Percentiles rank a stretch among this genome's conserved stretches.
Evolutionary conservation across 2,797 vertebrate species (phyloP).

Genomic region (Malurus splendens): DNA sequence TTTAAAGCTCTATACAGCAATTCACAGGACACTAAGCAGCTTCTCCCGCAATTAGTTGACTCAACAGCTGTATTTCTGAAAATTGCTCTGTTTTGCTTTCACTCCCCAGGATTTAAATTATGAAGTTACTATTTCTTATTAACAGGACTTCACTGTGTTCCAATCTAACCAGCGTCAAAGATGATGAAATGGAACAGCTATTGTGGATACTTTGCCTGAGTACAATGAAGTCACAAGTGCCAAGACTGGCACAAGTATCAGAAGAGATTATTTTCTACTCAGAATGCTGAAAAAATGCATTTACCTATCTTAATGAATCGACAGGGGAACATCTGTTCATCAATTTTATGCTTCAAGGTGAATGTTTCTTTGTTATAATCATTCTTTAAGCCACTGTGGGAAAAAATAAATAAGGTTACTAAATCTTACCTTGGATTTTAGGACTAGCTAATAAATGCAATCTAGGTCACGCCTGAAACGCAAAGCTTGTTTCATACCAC

Average conservation of each 20-base stretch:
- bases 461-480: conserved; percentile 52
- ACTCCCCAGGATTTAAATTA: conserved; percentile 26
- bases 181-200: conserved; percentile 48
- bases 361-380: conserved; percentile 99
- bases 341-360: conserved; percentile 98
- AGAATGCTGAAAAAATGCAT: conserved; percentile 65
- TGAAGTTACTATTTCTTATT: conserved; percentile 4
- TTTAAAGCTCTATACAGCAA: not conserved
- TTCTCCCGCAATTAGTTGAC: conserved; percentile 37
- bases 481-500: conserved; percentile 29
- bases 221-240: conserved; percentile 55
- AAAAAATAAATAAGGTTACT: conserved; percentile 65
- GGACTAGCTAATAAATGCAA: conserved; percentile 48
- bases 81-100: conserved; percentile 5
- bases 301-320: conserved; percentile 99
- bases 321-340: conserved; percentile 99
- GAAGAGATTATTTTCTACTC: conserved; percentile 55
- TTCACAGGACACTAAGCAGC: conserved; percentile 27
- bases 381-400: conserved; percentile 95
- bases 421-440: conserved; percentile 65
- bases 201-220: conserved; percentile 40
- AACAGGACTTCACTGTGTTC: conserved; percentile 26
- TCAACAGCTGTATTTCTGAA: conserved; percentile 23
- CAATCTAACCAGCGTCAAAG: conserved; percentile 26
- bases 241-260: conserved; percentile 42